A percentile compares a stretch with the other conserved stretches of the same genome.
These are phyloP conservation scores for Poecilia velifera DNA, from an alignment of 2,797 vertebrate species.

Conservation along the genomic window DNA sequence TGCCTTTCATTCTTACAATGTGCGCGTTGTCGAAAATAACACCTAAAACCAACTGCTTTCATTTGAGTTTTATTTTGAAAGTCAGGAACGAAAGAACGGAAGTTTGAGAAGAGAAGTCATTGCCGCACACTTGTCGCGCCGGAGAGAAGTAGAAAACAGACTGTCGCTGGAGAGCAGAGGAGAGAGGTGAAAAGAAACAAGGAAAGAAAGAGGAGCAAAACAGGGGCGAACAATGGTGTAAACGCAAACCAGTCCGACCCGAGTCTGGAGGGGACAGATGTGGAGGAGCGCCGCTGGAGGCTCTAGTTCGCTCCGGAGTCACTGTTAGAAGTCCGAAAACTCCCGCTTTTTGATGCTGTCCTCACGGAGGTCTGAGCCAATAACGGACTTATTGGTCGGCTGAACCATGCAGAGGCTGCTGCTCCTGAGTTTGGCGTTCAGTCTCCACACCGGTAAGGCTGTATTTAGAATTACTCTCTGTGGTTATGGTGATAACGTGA, in stretches of 20 bases:
- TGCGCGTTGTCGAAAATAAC: not conserved
- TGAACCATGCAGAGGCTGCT: conserved; percentile 84
- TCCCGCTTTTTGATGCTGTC: conserved; percentile 80
- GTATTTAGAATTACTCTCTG: not conserved
- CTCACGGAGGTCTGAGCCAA: conserved; percentile 80
- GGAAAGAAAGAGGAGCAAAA: conserved; percentile 25
- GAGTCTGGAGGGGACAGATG: conserved; percentile 19
- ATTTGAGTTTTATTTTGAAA: conserved; percentile 47
- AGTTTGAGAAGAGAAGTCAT: rapidly evolving
- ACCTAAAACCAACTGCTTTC: not conserved
- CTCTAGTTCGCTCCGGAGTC: conserved; percentile 37
- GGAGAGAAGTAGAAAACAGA: conserved; percentile 59
- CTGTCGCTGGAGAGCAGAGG: conserved; percentile 50
- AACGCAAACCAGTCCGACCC: conserved; percentile 34
- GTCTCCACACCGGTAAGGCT: conserved; percentile 79
- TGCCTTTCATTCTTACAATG: not conserved
- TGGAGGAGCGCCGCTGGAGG: conserved; percentile 42
- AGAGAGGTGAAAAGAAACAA: conserved; percentile 40
- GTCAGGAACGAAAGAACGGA: conserved; percentile 10
- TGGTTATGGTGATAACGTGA: not conserved
- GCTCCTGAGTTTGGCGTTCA: conserved; percentile 81
- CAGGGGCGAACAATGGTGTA: conserved; percentile 68
- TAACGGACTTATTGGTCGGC: conserved; percentile 78
- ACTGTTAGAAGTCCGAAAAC: conserved; percentile 41
- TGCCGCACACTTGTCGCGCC: not conserved